Evolutionary conservation across 2,797 vertebrate genomes (phyloP).

Genomic region (Percopsis omiscomaycus): DNA sequence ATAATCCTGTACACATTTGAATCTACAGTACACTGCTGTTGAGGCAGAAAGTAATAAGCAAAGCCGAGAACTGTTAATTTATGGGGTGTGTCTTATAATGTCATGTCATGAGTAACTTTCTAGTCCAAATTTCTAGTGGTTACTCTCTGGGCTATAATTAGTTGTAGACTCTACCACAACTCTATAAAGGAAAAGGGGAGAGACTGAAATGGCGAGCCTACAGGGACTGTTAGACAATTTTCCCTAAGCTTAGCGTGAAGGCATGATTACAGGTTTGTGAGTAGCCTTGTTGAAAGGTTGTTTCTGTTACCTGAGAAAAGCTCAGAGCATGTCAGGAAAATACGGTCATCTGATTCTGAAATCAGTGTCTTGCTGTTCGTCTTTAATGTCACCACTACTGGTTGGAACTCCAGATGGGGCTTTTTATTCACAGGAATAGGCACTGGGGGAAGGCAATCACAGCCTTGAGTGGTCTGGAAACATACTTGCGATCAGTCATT

Average conservation of each 20-base stretch:
- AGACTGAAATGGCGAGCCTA: conserved; percentile 47
- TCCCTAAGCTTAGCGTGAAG: conserved; percentile 48
- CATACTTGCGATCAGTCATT: background rate
- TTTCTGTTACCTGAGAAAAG: conserved; percentile 27
- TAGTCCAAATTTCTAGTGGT: conserved; percentile 20
- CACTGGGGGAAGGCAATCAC: conserved; percentile 3
- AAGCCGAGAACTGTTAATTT: too few relatives aligned
- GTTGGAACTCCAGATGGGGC: background rate
- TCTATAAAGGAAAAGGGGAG: conserved; percentile 33
- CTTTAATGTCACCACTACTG: conserved; percentile 14
- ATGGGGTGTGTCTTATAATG: too few relatives aligned
- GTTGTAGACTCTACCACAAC: conserved; percentile 37
- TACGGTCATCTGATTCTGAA: conserved; percentile 27
- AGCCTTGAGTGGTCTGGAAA: background rate
- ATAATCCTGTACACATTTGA: too few relatives aligned
- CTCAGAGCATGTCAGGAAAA: conserved; percentile 22
- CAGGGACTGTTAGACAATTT: conserved; percentile 29
- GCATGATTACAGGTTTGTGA: conserved; percentile 61
- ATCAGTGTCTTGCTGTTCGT: conserved; percentile 10
- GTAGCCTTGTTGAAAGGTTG: conserved; percentile 49
- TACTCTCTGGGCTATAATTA: conserved; percentile 66
- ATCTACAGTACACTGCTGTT: too few relatives aligned
- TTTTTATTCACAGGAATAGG: background rate
- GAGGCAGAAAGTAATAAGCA: too few relatives aligned
- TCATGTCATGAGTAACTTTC: too few relatives aligned